Conservation (phyloP, 2,888 invertebrate genomes). For the Hemaris fuciformis region DNA sequence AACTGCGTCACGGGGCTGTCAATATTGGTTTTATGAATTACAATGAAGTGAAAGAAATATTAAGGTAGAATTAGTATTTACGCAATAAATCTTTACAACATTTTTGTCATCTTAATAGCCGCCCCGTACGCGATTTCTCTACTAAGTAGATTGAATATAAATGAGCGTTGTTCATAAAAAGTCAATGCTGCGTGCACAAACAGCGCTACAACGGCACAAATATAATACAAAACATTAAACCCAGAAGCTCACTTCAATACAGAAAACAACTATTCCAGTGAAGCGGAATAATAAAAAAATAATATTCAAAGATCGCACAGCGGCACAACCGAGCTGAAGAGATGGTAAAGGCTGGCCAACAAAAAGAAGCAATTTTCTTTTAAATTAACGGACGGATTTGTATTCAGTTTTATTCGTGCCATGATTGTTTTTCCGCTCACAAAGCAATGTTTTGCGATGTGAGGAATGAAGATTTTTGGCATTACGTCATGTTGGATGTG, state of each 20-base stretch:
- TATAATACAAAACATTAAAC: neutral
- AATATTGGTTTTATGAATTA: no score
- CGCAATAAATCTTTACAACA: no score
- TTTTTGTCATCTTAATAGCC: no score
- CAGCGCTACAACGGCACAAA: neutral
- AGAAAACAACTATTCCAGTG: slow-evolving; percentile 6
- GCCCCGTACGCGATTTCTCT: no score
- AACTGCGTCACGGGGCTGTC: no score
- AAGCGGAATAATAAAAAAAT: slow-evolving; percentile 11
- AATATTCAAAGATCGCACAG: slow-evolving; percentile 13
- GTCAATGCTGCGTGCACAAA: no score
- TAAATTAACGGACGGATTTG: slow-evolving; percentile 12
- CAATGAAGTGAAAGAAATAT: no score
- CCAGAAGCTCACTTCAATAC: slow-evolving; percentile 10
- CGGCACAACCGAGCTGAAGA: slow-evolving; percentile 12
- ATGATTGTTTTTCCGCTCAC: neutral
- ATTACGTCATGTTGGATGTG: neutral
- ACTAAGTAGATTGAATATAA: no score
- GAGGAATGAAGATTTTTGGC: neutral
- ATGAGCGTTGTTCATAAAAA: no score
- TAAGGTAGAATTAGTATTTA: no score
- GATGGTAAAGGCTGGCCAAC: slow-evolving; percentile 13
- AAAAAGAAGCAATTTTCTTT: slow-evolving; percentile 17
- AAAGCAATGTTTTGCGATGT: slow-evolving; percentile 11
- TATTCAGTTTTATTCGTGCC: slow-evolving; percentile 12